Base-by-base conservation (phyloP, 1,140 invertebrate genomes). In the Pseudoatta argentina region DNA sequence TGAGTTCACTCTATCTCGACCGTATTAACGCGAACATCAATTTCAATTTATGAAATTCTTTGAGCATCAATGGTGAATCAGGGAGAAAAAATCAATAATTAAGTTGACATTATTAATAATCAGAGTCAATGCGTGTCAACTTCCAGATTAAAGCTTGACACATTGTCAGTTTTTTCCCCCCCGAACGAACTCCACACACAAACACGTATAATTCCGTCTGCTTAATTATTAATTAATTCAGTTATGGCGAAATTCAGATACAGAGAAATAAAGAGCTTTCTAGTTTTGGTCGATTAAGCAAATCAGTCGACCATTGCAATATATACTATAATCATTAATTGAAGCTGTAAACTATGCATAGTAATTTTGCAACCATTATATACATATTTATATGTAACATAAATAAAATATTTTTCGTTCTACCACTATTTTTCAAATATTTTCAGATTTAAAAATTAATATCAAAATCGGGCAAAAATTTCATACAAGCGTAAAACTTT, bases 211-310 rank as follows among this genome's bases (percentile, higher is more conserved):
- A 48, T 48, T 39, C 44, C 24, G 12, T 30, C 61, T 78, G 39
- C 39, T 82, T 59, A 30, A 82, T 73, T 73, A 61, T 83, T 75
- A 72, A 82, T 61, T 73, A 30, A 24, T 73, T 63, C 27, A 21
- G n/a, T 57, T 61, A 34, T 61, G n/a, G 7, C 48, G 24, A 73
- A 72, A 61, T 83, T 55, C 6, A 24, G 66, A 63, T 61, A 61
- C 16, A 51, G 39, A 44, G 24, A 51, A 83, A 75, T 59, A 72
- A 82, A 59, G 63, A 0, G 39, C 57, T 61, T 44, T 61, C 27
- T 61, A 83, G 24, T 61, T 73, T 51, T 34, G 18, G 69, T 73
- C 24, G 39, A 83, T 75, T 83, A 48, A 83, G 44, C 79, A 51
- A 75, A 10, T 66, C 77, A 61, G 24, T 16, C 24, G 18, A 12